Evolutionary conservation across 2,888 invertebrate species (phyloP), one percentile per base, ranked within the genome.

Genomic region (Plebejus argus): DNA sequence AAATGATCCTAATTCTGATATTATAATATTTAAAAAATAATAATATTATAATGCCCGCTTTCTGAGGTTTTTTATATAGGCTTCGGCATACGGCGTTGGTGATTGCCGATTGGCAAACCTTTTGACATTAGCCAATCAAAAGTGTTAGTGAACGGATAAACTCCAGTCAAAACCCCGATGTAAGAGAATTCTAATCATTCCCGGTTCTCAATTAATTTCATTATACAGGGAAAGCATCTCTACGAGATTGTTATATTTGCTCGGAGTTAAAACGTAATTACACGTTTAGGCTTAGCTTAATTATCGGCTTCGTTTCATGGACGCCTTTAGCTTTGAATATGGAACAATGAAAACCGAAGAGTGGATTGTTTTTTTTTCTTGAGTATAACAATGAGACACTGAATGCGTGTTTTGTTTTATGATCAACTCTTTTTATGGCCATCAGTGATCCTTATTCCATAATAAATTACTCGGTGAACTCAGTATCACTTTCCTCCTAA

Each of bases 301-400:
- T 83, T 84, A 83, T 80, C 78, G 80, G 77, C 79, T 76, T 81
- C 80, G 81, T 82, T 84, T 83, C 83, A 83, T 81, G 83, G 79
- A 76, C 78, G 80, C 81, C 82, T 80, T 82, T 80, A 80, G 79
- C 80, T 82, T 81, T 82, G 80, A 79, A 79, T 83, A 79, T 81
- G 76, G 77, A 78, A 79, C 77, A 78, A 78, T 78, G 79, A 78
- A 76, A 80, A 53, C 53, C 18, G 28, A 49, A 53, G 53, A 74
- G 74, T 28, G 6, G 45, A 20, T 72, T 72, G 45, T 72, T 72
- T 74, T 74, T 20, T 53, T 74, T 72, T 20, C 12, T 49, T 53
- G 8, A 72, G 71, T 3, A 45, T 10, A 49, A 79, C 78, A 76
- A 74, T 74, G 45, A 49, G 49, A 20, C 10, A n/a, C n/a, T 23